Percentiles rank a stretch among this genome's conserved stretches.
Conservation (phyloP, 2,113 vertebrate species). For the Numenius arquata region DNA sequence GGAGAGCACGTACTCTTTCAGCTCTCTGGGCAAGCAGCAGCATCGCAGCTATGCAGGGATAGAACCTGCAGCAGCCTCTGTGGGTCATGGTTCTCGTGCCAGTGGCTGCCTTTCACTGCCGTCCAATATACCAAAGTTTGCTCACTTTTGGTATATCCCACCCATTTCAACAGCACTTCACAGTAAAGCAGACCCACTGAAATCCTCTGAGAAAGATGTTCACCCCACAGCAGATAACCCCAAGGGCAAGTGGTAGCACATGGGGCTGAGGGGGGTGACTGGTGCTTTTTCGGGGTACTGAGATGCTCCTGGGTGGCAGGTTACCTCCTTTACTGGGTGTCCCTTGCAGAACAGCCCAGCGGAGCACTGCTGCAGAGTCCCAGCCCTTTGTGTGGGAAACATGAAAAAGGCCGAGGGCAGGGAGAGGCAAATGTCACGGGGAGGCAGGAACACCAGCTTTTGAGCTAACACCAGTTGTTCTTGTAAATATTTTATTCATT, state of each 20-base stretch:
- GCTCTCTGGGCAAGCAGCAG: not conserved
- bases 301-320: not conserved
- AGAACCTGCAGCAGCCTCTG: not conserved
- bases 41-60: not conserved
- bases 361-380: fast-evolving
- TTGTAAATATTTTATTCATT: not conserved
- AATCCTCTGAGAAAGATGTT: not conserved
- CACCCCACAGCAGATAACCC: not conserved
- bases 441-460: not conserved
- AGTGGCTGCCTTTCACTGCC: not conserved
- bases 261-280: not conserved
- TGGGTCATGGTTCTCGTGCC: fast-evolving
- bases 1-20: not conserved
- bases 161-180: not conserved
- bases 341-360: not conserved
- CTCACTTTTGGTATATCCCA: not conserved
- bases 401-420: not conserved
- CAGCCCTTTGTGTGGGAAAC: not conserved
- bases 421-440: not conserved
- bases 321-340: not conserved
- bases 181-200: not conserved
- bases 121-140: fast-evolving
- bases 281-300: not conserved
- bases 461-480: not conserved
- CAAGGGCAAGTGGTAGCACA: not conserved